Evolutionary conservation across 2,797 vertebrate genomes (phyloP).

Genomic region (Fratercula arctica): DNA sequence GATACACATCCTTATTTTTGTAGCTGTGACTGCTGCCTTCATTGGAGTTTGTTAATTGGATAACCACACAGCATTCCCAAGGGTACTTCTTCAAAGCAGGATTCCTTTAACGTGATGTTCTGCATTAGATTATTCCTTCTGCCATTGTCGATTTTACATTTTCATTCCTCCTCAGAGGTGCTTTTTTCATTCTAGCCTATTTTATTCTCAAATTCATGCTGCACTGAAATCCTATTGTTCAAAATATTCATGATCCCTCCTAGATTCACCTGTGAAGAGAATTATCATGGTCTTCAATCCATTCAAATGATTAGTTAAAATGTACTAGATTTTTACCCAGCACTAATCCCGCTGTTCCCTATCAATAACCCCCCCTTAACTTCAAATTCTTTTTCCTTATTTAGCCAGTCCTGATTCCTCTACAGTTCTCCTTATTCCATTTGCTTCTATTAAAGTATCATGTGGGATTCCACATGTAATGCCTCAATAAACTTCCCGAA

Average conservation of each 20-base stretch:
- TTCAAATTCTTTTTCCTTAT: not conserved
- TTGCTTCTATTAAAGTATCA: not conserved
- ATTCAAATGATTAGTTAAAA: not conserved
- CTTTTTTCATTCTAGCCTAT: not conserved
- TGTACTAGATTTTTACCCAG: not conserved
- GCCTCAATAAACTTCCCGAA: not conserved
- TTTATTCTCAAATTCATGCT: not conserved
- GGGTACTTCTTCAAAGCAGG: not conserved
- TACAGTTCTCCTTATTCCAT: not conserved
- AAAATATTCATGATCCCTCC: not conserved
- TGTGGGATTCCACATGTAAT: not conserved
- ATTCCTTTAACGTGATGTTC: not conserved
- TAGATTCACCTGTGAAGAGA: not conserved
- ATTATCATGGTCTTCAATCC: not conserved
- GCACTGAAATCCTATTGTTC: not conserved
- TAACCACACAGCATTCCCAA: not conserved
- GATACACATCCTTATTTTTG: not conserved
- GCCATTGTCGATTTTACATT: not conserved
- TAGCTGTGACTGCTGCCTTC: not conserved
- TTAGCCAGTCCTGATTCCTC: not conserved
- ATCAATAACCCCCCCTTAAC: not conserved
- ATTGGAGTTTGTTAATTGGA: not conserved
- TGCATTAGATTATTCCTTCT: not conserved
- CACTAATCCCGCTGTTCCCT: not conserved
- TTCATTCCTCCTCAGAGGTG: not conserved